Evolutionary conservation across 2,113 vertebrate genomes (phyloP), one percentile per base, ranked within the genome.

Genomic region (Paracyprichromis sp.): DNA sequence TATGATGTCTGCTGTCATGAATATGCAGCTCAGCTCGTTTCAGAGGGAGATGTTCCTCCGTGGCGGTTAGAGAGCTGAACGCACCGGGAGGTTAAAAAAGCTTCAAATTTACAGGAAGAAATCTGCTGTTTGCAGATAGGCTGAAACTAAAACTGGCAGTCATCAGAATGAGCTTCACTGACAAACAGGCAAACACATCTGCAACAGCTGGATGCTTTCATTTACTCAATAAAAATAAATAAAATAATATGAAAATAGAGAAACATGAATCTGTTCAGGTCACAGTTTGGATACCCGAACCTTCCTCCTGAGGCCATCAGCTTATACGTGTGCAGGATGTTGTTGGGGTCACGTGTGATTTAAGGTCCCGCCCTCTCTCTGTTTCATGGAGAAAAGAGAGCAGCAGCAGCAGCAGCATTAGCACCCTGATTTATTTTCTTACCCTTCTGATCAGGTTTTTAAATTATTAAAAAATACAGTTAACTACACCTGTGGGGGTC

Each of bases 31-130:
- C 19, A 24, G 36, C 63, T 43, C 3, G 1, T 24, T 71, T 71
- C 63, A 71, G 63, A 71, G 12, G 63, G 21, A 71, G 3, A 71
- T 1, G 4, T 8, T 69, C 63, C 63, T 69, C 34, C 0, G 0
- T 38, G 61, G 0, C 6, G 8, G 0, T 2, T 14, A 0, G 19
- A 71, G 12, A 21, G n/a, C 8, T 0, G n/a, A 69, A 9, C 0
- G 7, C 19, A 21, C 34, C 3, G 3, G 0, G 34, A 71, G 36
- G 12, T 43, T 71, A 69, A 24, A 1, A 69, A 71, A 10, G 8
- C 3, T 24, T 73, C 21, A 45, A 2, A 3, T 45, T 24, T 71
- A 24, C 57, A 40, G 36, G 38, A 73, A 45, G 69, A 73, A 0
- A 73, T 45, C 13, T 26, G 66, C 0, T 73, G 1, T 43, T 24